Conservation (phyloP, 2,797 vertebrate genomes). For the Tamandua tetradactyla region DNA sequence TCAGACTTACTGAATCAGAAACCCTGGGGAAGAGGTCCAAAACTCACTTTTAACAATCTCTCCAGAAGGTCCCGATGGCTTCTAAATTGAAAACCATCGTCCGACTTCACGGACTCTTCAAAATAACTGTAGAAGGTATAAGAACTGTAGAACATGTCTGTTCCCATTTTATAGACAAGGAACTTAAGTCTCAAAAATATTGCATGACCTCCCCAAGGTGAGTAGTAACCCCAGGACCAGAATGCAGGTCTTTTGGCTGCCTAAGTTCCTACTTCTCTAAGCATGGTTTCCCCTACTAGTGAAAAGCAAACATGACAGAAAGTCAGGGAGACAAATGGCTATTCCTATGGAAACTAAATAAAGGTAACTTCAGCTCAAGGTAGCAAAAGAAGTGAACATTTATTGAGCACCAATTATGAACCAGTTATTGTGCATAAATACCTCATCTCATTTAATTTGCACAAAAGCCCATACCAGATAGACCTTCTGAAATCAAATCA, state of each 20-base stretch:
- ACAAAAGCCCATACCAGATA: background rate
- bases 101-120: background rate
- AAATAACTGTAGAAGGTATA: background rate
- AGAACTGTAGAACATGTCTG: background rate
- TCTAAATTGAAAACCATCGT: background rate
- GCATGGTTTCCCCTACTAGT: background rate
- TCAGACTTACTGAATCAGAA: background rate
- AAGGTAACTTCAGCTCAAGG: background rate
- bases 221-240: background rate
- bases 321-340: background rate
- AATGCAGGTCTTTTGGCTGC: background rate
- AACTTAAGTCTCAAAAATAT: background rate
- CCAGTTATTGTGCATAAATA: background rate
- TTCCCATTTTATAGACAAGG: conserved; percentile 8
- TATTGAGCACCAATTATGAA: background rate
- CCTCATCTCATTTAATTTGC: conserved; percentile 5
- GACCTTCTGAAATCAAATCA: conserved; percentile 6
- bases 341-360: background rate
- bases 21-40: background rate
- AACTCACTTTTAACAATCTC: background rate
- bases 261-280: background rate
- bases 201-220: background rate
- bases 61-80: background rate
- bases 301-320: background rate
- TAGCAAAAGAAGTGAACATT: background rate